These are phyloP conservation scores for Eupelmus urozonus DNA, from an alignment of 2,888 invertebrate genomes.

Conservation along the genomic window DNA sequence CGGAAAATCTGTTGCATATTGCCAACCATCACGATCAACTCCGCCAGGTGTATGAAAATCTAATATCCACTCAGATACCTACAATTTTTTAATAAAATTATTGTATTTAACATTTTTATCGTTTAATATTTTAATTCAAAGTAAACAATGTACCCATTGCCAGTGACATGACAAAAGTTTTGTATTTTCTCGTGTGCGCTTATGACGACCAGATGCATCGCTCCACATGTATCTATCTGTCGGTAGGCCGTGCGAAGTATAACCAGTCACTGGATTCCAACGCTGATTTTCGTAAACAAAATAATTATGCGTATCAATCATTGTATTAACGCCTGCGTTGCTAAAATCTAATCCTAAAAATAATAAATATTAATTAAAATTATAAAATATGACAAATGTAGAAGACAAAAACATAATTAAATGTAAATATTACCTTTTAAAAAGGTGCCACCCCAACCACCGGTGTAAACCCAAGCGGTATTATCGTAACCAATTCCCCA, in stretches of 20 bases:
- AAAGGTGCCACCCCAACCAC: slow-evolving; percentile 92
- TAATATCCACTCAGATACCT: slow-evolving; percentile 94
- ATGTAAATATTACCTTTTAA: slow-evolving; percentile 81
- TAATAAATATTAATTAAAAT: slow-evolving; percentile 21
- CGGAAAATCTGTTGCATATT: slow-evolving; percentile 95
- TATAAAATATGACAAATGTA: not conserved
- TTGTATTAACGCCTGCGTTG: slow-evolving; percentile 83
- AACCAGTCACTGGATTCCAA: slow-evolving; percentile 95
- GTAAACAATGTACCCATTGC: slow-evolving; percentile 85
- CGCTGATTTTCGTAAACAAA: slow-evolving; percentile 96
- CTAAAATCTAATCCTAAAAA: slow-evolving; percentile 78
- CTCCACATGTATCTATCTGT: slow-evolving; percentile 95
- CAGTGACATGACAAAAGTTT: slow-evolving; percentile 91
- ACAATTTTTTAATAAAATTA: slow-evolving; percentile 1
- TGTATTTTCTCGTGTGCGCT: slow-evolving; percentile 90
- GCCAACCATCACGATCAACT: slow-evolving; percentile 95
- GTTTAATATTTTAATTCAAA: not conserved
- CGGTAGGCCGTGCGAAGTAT: slow-evolving; percentile 90
- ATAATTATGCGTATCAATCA: slow-evolving; percentile 91
- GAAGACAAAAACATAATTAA: not conserved
- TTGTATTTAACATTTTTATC: not conserved
- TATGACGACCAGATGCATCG: slow-evolving; percentile 90
- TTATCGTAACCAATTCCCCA: slow-evolving; percentile 95
- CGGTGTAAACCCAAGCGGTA: slow-evolving; percentile 93
- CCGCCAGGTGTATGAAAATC: slow-evolving; percentile 94